A percentile compares a stretch with the other conserved stretches of the same genome.
These are phyloP conservation scores for Gymnoscopelus microlampas DNA, from an alignment of 2,797 vertebrate species.

Conservation along the genomic window DNA sequence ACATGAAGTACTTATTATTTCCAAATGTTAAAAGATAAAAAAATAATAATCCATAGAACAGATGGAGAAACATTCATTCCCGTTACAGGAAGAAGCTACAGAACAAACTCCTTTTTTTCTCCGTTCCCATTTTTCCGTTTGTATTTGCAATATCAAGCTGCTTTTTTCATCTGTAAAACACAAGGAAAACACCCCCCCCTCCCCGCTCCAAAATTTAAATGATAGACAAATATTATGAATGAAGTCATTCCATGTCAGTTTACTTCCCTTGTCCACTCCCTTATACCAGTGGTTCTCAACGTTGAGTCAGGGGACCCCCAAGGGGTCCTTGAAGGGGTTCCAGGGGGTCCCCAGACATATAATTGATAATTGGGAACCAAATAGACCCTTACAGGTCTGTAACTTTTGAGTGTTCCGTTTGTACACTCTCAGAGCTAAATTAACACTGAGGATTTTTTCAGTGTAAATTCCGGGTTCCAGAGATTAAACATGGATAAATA, in stretches of 20 bases:
- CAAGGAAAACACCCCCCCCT: slow-evolving; percentile 63
- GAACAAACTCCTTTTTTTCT: slow-evolving; percentile 78
- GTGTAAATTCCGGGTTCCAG: too few relatives aligned
- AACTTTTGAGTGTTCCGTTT: too few relatives aligned
- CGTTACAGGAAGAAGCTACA: slow-evolving; percentile 86
- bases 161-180: slow-evolving; percentile 76
- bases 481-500: too few relatives aligned
- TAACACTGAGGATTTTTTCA: too few relatives aligned
- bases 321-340: too few relatives aligned
- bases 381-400: too few relatives aligned
- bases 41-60: slow-evolving; percentile 86
- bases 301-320: too few relatives aligned
- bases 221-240: slow-evolving; percentile 52
- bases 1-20: slow-evolving; percentile 86
- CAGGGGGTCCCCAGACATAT: too few relatives aligned
- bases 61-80: slow-evolving; percentile 88
- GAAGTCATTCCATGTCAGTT: slow-evolving; percentile 43
- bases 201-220: not conserved
- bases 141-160: slow-evolving; percentile 73
- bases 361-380: too few relatives aligned
- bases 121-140: slow-evolving; percentile 63
- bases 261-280: slow-evolving; percentile 30
- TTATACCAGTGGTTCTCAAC: not conserved
- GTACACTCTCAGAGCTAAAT: too few relatives aligned
- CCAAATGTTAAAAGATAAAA: slow-evolving; percentile 88